phyloP scores from a whole-genome alignment of 2,113 vertebrate species.

The Leuciscus idus region DNA sequence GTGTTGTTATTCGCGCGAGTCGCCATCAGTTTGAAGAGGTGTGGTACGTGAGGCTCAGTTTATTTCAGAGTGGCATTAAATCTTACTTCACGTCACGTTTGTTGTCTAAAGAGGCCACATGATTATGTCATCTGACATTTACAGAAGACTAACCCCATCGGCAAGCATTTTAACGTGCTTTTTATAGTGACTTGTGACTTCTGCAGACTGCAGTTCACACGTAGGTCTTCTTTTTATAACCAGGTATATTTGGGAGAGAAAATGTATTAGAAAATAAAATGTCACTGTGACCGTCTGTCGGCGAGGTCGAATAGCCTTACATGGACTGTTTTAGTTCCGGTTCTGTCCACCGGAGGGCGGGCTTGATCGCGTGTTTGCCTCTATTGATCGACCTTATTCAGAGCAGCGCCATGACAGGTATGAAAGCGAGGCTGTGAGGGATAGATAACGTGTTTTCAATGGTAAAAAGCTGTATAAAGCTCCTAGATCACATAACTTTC shows the following conservation, averaged over 20 bases:
- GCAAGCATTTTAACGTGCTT: conserved; percentile 10
- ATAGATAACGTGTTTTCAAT: too few species aligned
- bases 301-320: background rate
- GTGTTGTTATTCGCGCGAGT: conserved; percentile 18
- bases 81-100: conserved; percentile 44
- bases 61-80: conserved; percentile 51
- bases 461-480: too few species aligned
- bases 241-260: conserved; percentile 17
- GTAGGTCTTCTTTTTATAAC: conserved; percentile 15
- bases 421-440: too few species aligned
- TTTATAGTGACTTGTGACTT: conserved; percentile 25
- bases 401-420: too few species aligned
- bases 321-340: background rate
- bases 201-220: conserved; percentile 3
- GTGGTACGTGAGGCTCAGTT: conserved; percentile 8
- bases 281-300: background rate
- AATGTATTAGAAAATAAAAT: conserved; percentile 23
- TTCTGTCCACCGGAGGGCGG: conserved; percentile 30
- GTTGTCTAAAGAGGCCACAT: conserved; percentile 18
- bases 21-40: conserved; percentile 36
- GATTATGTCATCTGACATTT: conserved; percentile 50
- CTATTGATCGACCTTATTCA: too few species aligned
- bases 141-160: conserved; percentile 26
- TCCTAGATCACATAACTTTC: too few species aligned
- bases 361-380: conserved; percentile 8